Percentiles rank a stretch among this genome's conserved stretches.
phyloP scores from a whole-genome alignment of 1,140 invertebrate species.

The Megalopta genalis region DNA sequence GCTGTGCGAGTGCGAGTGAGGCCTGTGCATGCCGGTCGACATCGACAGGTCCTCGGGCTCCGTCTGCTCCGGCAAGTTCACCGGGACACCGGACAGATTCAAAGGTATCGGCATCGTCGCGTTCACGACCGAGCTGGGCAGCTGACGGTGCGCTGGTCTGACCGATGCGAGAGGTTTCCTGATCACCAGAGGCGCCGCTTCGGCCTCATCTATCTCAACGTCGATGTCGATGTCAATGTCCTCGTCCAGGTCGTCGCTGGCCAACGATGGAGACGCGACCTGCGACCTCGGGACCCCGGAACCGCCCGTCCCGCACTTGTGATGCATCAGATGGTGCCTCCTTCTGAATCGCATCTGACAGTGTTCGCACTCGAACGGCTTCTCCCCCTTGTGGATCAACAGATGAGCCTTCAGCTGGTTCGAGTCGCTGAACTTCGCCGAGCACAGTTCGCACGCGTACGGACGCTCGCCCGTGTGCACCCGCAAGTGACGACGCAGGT shows the following conservation, averaged over 20 bases:
- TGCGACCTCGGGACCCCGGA: slow-evolving; percentile 55
- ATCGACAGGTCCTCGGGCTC: slow-evolving; percentile 93
- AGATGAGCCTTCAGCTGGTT: slow-evolving; percentile 96
- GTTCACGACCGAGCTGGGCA: slow-evolving; percentile 56
- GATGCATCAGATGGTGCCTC: slow-evolving; percentile 91
- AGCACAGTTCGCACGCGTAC: slow-evolving; percentile 94
- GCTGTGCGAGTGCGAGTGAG: slow-evolving; percentile 70
- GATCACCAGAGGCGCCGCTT: background rate
- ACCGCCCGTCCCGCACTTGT: slow-evolving; percentile 86
- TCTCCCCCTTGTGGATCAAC: slow-evolving; percentile 93
- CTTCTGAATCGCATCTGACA: slow-evolving; percentile 90
- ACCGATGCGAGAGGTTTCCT: slow-evolving; percentile 8
- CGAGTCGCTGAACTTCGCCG: slow-evolving; percentile 94
- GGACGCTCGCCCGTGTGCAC: slow-evolving; percentile 98
- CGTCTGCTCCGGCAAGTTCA: slow-evolving; percentile 88
- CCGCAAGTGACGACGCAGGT: slow-evolving; percentile 93
- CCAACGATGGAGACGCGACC: slow-evolving; percentile 70
- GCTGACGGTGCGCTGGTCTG: slow-evolving; percentile 63
- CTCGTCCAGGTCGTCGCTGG: slow-evolving; percentile 72
- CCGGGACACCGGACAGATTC: slow-evolving; percentile 71
- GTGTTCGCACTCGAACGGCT: slow-evolving; percentile 89
- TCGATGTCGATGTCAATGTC: slow-evolving; percentile 60
- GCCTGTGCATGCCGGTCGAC: slow-evolving; percentile 71
- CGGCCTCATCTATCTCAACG: slow-evolving; percentile 31
- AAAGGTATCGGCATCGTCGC: slow-evolving; percentile 61